phyloP scores from a whole-genome alignment of 2,797 vertebrate genomes.

The Acanthiza pusilla region DNA sequence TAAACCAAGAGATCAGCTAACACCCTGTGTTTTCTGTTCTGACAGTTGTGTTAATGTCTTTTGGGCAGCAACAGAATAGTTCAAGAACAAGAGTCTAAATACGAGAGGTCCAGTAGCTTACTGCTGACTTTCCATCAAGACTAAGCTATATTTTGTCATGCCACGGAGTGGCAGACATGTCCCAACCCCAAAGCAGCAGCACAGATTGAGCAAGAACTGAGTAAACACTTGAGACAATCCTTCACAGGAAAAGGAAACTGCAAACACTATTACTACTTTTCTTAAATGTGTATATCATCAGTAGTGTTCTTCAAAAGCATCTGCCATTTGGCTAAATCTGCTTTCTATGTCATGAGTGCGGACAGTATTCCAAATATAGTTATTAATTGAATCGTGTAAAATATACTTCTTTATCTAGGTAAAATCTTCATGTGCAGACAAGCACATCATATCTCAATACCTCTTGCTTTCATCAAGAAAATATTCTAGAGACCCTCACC shows the following conservation, averaged over 20 bases:
- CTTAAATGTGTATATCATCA: not conserved
- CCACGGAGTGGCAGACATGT: not conserved
- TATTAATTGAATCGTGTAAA: conserved; percentile 9
- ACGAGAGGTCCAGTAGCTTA: not conserved
- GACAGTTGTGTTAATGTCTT: not conserved
- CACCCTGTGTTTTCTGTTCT: not conserved
- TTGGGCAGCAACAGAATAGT: not conserved
- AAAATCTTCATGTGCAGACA: conserved; percentile 46
- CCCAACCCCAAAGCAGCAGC: not conserved
- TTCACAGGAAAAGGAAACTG: not conserved
- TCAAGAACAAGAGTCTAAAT: not conserved
- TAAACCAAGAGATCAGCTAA: not conserved
- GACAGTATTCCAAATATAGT: not conserved
- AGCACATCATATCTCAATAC: not conserved
- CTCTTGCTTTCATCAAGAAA: conserved; percentile 31
- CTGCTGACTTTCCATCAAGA: not conserved
- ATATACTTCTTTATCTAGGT: not conserved
- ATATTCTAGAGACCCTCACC: not conserved
- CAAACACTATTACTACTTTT: not conserved
- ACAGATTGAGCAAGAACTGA: not conserved
- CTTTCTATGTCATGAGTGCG: not conserved
- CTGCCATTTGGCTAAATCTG: not conserved
- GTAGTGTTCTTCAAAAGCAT: not conserved
- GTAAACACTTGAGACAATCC: not conserved
- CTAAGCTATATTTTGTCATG: not conserved